Percentiles rank a stretch among this genome's conserved stretches.
Conservation (phyloP, 2,888 invertebrate genomes). For the Geophilus truncorum region DNA sequence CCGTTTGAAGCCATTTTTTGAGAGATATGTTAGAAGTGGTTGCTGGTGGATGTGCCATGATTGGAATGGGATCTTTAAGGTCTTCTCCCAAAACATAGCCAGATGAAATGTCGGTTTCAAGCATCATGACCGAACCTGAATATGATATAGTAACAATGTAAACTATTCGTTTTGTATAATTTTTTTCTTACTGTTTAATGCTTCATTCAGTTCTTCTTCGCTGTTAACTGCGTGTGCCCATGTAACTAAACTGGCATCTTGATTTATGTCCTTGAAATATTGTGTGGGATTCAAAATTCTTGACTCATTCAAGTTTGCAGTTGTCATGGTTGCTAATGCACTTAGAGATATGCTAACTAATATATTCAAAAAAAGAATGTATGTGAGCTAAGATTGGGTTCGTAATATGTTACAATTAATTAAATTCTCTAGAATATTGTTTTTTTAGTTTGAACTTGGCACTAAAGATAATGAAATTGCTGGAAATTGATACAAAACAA, state of each 20-base stretch:
- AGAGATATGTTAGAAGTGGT: slow-evolving; percentile 68
- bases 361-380: background rate
- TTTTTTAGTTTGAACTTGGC: too few species aligned
- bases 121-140: slow-evolving; percentile 65
- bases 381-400: too few species aligned
- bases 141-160: slow-evolving; percentile 28
- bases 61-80: slow-evolving; percentile 57
- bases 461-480: too few species aligned
- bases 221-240: slow-evolving; percentile 28
- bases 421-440: too few species aligned
- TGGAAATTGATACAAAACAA: too few species aligned
- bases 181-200: background rate
- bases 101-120: slow-evolving; percentile 78
- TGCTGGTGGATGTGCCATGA: slow-evolving; percentile 82
- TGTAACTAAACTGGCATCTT: slow-evolving; percentile 5
- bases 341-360: background rate
- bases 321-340: background rate
- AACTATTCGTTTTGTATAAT: background rate
- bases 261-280: background rate
- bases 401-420: too few species aligned
- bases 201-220: background rate
- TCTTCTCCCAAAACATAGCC: slow-evolving; percentile 54
- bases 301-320: background rate
- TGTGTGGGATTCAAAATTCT: background rate
- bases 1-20: slow-evolving; percentile 62